Percentiles rank a stretch among this genome's conserved stretches.
Evolutionary conservation across 2,113 vertebrate species (phyloP).

Genomic region (Dromaius novaehollandiae): DNA sequence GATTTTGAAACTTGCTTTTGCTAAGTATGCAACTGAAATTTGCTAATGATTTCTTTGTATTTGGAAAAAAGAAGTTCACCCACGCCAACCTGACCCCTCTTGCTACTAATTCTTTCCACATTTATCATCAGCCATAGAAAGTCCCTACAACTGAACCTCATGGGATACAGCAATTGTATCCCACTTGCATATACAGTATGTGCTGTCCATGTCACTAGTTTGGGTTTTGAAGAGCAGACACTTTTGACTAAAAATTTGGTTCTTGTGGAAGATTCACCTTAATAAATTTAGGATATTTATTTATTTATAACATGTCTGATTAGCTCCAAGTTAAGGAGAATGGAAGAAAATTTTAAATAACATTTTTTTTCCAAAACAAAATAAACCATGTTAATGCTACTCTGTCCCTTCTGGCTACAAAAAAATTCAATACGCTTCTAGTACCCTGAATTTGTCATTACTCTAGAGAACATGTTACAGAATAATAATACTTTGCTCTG

Average conservation of each 20-base stretch:
- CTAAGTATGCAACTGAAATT: not conserved
- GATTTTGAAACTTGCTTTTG: not conserved
- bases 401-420: not conserved
- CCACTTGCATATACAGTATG: not conserved
- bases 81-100: not conserved
- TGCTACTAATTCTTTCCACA: not conserved
- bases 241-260: not conserved
- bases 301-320: not conserved
- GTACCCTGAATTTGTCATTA: not conserved
- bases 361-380: not conserved
- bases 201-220: not conserved
- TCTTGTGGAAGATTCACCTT: not conserved
- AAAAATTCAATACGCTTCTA: not conserved
- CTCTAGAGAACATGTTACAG: not conserved
- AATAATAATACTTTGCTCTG: not conserved
- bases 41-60: not conserved
- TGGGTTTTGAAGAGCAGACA: not conserved
- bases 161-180: not conserved
- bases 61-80: not conserved
- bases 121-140: not conserved
- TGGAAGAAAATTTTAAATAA: not conserved
- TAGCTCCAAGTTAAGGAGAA: not conserved
- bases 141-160: not conserved
- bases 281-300: not conserved
- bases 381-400: not conserved